Percentiles rank a stretch among this genome's conserved stretches.
Evolutionary conservation across 2,888 invertebrate species (phyloP).

Genomic region (Neoitamus cyanurus): DNA sequence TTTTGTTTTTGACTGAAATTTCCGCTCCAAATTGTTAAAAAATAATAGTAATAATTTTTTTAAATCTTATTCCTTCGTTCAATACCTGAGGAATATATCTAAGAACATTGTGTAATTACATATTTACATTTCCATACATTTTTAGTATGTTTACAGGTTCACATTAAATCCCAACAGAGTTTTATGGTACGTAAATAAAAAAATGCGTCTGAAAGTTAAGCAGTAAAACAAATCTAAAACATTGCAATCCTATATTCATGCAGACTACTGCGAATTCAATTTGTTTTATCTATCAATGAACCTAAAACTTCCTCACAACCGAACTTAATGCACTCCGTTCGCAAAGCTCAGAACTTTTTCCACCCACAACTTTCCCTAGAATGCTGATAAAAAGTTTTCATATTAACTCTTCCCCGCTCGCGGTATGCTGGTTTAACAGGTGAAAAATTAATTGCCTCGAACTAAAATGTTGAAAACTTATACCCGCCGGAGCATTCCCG

Average conservation of each 20-base stretch:
- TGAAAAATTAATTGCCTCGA: neutral
- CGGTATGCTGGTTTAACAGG: neutral
- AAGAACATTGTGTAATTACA: too few species aligned
- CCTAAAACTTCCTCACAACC: neutral
- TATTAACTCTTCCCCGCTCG: neutral
- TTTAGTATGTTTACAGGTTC: too few species aligned
- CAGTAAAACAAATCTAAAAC: too few species aligned
- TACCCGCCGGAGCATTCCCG: neutral
- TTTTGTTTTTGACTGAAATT: too few species aligned
- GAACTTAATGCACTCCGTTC: neutral
- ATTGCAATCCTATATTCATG: neutral
- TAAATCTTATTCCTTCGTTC: too few species aligned
- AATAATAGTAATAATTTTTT: too few species aligned
- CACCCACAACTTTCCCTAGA: neutral
- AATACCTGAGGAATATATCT: too few species aligned
- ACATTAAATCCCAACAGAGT: too few species aligned
- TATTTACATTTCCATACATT: too few species aligned
- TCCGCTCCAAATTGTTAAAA: too few species aligned
- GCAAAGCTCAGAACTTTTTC: neutral
- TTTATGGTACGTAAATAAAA: too few species aligned
- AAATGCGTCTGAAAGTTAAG: too few species aligned
- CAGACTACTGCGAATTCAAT: neutral
- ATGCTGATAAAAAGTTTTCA: neutral
- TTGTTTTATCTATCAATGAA: neutral
- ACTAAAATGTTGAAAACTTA: neutral